These are phyloP conservation scores for Leucophenga maculata DNA, from an alignment of 2,888 invertebrate species.

Conservation along the genomic window DNA sequence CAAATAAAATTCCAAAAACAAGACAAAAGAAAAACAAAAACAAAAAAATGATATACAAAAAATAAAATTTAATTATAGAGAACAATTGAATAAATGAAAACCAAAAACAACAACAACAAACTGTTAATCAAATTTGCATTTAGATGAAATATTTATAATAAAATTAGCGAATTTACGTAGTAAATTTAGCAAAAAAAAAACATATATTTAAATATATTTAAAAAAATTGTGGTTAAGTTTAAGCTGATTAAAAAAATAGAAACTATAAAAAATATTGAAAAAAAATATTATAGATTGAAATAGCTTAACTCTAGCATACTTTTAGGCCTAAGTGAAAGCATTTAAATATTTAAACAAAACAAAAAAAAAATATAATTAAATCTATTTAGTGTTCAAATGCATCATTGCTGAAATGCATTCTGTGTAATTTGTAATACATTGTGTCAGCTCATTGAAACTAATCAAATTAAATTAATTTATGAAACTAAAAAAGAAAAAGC, in stretches of 20 bases:
- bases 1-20: slow-evolving; percentile 20
- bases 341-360: slow-evolving; percentile 15
- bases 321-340: slow-evolving; percentile 35
- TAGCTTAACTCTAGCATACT: slow-evolving; percentile 45
- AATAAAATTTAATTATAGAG: slow-evolving; percentile 41
- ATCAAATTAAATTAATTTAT: neutral
- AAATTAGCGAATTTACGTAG: slow-evolving; percentile 60
- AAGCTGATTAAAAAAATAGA: neutral
- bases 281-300: slow-evolving; percentile 16
- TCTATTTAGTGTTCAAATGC: slow-evolving; percentile 4
- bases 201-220: slow-evolving; percentile 26
- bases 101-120: slow-evolving; percentile 36
- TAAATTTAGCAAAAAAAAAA: slow-evolving; percentile 50
- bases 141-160: slow-evolving; percentile 51
- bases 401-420: neutral
- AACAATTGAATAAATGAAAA: slow-evolving; percentile 25
- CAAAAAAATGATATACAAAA: neutral
- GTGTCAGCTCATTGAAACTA: neutral
- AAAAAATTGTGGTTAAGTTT: slow-evolving; percentile 11
- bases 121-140: slow-evolving; percentile 67
- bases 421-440: neutral
- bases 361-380: slow-evolving; percentile 10
- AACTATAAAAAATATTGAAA: neutral
- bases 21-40: neutral
- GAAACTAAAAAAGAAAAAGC: neutral